These are phyloP conservation scores for Aptenodytes patagonicus DNA, from an alignment of 2,113 vertebrate genomes.

Conservation along the genomic window DNA sequence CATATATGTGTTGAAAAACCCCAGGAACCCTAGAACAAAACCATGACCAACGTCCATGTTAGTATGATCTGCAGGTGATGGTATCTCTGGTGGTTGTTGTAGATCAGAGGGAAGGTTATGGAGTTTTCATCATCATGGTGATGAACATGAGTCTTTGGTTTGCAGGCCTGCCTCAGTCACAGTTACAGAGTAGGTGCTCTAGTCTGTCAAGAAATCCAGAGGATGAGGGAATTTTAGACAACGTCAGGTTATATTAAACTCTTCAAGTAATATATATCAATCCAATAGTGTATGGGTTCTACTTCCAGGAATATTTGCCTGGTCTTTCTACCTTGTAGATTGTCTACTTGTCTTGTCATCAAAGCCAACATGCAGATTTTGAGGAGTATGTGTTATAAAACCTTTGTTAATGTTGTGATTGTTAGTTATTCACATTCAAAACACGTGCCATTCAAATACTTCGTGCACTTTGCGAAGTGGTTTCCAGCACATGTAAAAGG, in stretches of 20 bases:
- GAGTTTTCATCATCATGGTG: neutral
- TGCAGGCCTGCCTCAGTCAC: neutral
- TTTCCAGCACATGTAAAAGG: neutral
- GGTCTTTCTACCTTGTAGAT: neutral
- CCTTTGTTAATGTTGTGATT: neutral
- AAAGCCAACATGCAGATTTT: neutral
- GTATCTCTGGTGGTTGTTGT: neutral
- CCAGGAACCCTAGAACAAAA: neutral
- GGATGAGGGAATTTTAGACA: neutral
- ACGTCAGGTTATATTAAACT: neutral
- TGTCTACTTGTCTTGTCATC: neutral
- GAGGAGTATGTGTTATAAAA: neutral
- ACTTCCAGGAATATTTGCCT: neutral
- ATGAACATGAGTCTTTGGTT: neutral
- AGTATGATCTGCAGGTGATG: neutral
- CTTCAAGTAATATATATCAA: neutral
- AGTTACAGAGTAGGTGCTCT: neutral
- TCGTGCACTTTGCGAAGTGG: neutral
- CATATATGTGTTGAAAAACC: neutral
- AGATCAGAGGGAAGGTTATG: neutral
- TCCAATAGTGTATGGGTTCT: neutral
- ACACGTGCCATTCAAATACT: fast-evolving
- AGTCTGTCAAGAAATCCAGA: neutral
- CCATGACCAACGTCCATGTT: neutral
- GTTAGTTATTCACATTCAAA: neutral